Conservation (phyloP, 2,797 vertebrate species). For the Numenius phaeopus region DNA sequence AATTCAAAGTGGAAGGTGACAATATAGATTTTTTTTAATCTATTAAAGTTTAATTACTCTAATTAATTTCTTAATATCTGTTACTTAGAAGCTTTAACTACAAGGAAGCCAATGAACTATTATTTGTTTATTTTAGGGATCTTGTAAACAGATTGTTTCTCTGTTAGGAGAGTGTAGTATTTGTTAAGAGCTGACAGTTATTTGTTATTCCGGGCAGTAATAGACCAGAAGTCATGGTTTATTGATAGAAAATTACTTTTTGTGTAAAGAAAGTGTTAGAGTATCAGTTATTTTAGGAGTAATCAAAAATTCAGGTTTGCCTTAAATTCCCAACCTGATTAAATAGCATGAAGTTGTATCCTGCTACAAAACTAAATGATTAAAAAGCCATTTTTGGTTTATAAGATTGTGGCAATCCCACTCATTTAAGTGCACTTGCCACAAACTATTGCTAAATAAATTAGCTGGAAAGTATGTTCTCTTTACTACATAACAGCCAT, state of each 20-base stretch:
- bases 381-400: neutral
- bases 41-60: neutral
- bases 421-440: neutral
- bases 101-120: neutral
- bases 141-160: neutral
- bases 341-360: neutral
- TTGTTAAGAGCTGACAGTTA: neutral
- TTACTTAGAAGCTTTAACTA: neutral
- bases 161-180: neutral
- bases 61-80: neutral
- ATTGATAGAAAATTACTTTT: neutral
- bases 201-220: neutral
- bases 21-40: neutral
- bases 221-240: neutral
- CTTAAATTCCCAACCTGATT: neutral
- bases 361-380: neutral
- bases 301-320: neutral
- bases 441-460: neutral
- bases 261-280: neutral
- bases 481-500: fast-evolving
- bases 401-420: neutral
- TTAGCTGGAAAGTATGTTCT: neutral
- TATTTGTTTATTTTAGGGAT: neutral
- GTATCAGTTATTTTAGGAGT: neutral
- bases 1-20: neutral